Evolutionary conservation across 2,113 vertebrate species (phyloP), one percentile per base, ranked within the genome.

Genomic region (Malurus alboscapulatus): DNA sequence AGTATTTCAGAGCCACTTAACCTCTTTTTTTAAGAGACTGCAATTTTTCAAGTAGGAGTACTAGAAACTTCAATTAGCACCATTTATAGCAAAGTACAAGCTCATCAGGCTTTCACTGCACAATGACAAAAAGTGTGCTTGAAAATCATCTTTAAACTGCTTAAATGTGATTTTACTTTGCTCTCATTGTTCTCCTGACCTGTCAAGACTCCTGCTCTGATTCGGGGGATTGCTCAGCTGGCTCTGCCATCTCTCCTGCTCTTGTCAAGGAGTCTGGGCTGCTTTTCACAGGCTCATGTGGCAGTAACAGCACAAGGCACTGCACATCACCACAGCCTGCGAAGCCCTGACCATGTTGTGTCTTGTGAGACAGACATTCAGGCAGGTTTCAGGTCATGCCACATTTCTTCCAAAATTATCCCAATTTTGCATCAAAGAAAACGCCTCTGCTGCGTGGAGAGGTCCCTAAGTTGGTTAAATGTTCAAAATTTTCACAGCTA

Each of bases 341-440:
- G 0, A 7, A 18, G 48, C 9, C 30, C 17, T 44, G 59, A 1
- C 0, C 6, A 16, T 0, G 0, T 3, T 0, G 0, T 2, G 0
- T 14, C 32, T 71, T 63, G 40, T n/a, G n/a, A 40, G 7, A 62
- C 12, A 38, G 20, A 47, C 24, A 40, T 51, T 55, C 55, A 51
- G 26, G 13, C 22, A 82, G 15, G 32, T 66, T 92, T 71, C 44
- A 5, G 34, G 34, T 34, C 34, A 34, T 0, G 0, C 61, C 22
- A 84, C 48, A 66, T 88, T 92, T 91, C 57, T 75, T 48, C 40
- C 1, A 0, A 90, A 93, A 72, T 21, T 0, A 82, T 65, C 21
- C 14, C 17, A 8, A n/a, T 61, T 93, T 91, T 40, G 18, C 6
- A 1, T 50, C 54, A 72, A 78, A 74, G 19, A 65, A 78, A 83